These are phyloP conservation scores for Nothobranchius furzeri DNA, from an alignment of 2,113 vertebrate genomes.

Conservation along the genomic window DNA sequence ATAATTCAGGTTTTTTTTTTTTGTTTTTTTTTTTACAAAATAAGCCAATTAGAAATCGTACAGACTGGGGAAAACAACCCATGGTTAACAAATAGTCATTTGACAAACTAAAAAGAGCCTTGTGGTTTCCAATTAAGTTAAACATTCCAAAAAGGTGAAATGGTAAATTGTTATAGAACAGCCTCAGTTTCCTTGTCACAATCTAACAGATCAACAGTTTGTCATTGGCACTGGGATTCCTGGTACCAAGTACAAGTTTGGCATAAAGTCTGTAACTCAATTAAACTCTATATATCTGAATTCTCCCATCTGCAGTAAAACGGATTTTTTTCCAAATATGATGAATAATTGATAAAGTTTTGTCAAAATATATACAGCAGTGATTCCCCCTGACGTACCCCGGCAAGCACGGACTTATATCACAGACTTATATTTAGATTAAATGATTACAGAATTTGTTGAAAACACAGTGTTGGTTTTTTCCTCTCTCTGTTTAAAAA, in stretches of 20 bases:
- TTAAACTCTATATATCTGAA: slow-evolving; percentile 6
- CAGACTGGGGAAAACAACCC: too few species aligned
- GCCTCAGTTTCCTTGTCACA: background rate
- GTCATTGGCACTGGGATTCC: background rate
- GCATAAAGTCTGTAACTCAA: background rate
- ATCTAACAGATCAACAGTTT: slow-evolving; percentile 1
- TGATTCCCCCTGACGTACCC: slow-evolving; percentile 12
- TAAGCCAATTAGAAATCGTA: too few species aligned
- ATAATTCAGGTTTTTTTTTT: too few species aligned
- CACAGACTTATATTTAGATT: slow-evolving; percentile 47
- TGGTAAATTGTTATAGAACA: background rate
- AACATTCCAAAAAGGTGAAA: background rate
- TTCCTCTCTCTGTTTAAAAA: background rate
- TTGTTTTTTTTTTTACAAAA: too few species aligned
- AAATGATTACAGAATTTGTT: slow-evolving; percentile 9
- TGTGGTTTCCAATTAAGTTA: background rate
- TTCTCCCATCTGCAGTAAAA: background rate
- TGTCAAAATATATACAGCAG: slow-evolving; percentile 36
- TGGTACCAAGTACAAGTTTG: slow-evolving; percentile 2
- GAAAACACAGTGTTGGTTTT: background rate
- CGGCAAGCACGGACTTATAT: slow-evolving; percentile 23
- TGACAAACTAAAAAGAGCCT: background rate
- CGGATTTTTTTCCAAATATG: slow-evolving; percentile 33
- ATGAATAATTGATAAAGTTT: slow-evolving; percentile 55
- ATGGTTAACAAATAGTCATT: too few species aligned